Conservation (phyloP, 2,888 invertebrate species). For the Diplazon laetatorius region DNA sequence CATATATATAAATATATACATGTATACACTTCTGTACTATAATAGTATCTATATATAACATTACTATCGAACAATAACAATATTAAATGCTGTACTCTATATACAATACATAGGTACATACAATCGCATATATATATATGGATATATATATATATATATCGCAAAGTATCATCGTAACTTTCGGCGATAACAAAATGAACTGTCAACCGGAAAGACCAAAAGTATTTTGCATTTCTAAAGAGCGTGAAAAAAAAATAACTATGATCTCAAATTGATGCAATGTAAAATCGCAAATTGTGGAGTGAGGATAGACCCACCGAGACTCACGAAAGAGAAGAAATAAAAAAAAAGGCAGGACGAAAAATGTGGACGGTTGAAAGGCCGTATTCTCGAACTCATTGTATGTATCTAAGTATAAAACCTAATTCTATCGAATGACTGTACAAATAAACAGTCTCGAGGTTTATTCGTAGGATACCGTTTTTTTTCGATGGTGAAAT, state of each 20-base stretch:
- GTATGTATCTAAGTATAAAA: slow-evolving; percentile 35
- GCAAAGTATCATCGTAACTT: slow-evolving; percentile 43
- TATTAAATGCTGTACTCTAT: slow-evolving; percentile 37
- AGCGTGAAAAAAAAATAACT: too few relatives aligned
- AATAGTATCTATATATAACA: slow-evolving; percentile 49
- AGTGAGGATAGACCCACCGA: neutral
- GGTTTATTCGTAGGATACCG: slow-evolving; percentile 11
- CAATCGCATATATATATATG: too few relatives aligned
- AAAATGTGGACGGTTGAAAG: slow-evolving; percentile 51
- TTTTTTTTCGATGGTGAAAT: slow-evolving; percentile 14
- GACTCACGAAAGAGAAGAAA: neutral
- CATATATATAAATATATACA: slow-evolving; percentile 27
- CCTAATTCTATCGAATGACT: slow-evolving; percentile 45
- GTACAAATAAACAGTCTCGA: slow-evolving; percentile 52
- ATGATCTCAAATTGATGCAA: too few relatives aligned
- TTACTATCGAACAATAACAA: slow-evolving; percentile 35
- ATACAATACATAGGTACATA: slow-evolving; percentile 60
- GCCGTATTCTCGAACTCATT: slow-evolving; percentile 48
- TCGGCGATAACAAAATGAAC: slow-evolving; percentile 35
- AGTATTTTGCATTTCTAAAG: too few relatives aligned
- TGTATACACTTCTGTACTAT: slow-evolving; percentile 55
- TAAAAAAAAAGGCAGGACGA: neutral
- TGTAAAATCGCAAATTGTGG: slow-evolving; percentile 12
- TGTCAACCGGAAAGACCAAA: neutral
- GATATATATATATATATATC: slow-evolving; percentile 17